Conservation (phyloP, 2,888 invertebrate genomes). For the Polydrusus pterygomalis region DNA sequence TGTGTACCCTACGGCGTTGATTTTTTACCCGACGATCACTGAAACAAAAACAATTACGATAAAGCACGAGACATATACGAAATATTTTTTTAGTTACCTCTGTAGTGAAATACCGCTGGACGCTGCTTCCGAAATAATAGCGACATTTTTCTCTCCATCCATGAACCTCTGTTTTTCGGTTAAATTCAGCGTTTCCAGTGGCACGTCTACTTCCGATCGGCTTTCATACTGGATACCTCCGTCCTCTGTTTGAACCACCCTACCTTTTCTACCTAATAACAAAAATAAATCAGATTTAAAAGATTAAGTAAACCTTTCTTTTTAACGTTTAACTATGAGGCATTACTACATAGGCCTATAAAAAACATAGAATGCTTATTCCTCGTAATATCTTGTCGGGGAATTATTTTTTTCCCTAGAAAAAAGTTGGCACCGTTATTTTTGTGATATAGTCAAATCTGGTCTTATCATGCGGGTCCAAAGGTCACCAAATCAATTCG, state of each 20-base stretch:
- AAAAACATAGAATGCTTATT: too few species aligned
- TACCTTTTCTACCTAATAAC: constrained; percentile 63
- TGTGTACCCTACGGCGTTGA: constrained; percentile 95
- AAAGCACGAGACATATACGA: constrained; percentile 82
- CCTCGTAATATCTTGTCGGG: too few species aligned
- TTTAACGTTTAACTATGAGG: too few species aligned
- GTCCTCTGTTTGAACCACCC: constrained; percentile 94
- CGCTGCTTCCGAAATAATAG: constrained; percentile 99
- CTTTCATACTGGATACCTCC: constrained; percentile 97
- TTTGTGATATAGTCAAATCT: too few species aligned
- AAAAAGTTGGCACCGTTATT: too few species aligned
- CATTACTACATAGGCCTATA: too few species aligned
- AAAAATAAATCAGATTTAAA: not conserved
- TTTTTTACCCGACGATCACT: constrained; percentile 96
- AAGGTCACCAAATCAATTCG: too few species aligned
- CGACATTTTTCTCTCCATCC: constrained; percentile 98
- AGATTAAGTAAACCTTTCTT: not conserved
- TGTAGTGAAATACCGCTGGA: constrained; percentile 83
- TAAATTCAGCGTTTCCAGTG: constrained; percentile 96
- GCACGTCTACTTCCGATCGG: constrained; percentile 94
- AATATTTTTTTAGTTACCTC: constrained; percentile 36
- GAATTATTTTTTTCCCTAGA: too few species aligned
- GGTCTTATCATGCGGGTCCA: too few species aligned
- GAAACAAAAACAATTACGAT: constrained; percentile 72
- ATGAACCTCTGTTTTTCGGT: constrained; percentile 93